Evolutionary conservation across 2,797 vertebrate genomes (phyloP).

Genomic region (Ctenopoma multispine): DNA sequence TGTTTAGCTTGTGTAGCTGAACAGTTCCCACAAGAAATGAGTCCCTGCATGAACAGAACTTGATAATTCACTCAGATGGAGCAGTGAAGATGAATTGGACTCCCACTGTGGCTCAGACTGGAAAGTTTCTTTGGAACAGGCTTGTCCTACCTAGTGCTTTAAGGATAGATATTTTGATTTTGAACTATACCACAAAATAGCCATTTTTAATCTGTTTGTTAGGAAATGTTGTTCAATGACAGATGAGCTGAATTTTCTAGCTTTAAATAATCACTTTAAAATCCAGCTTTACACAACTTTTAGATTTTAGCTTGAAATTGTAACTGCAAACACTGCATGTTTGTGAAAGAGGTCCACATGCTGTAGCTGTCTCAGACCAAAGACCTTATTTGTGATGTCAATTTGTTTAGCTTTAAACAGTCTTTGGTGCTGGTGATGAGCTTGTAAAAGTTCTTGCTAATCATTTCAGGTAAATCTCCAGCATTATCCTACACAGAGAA

Average conservation of each 20-base stretch:
- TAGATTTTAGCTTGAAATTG: slow-evolving; percentile 2
- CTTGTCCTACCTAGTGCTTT: slow-evolving; percentile 19
- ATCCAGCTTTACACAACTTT: not conserved
- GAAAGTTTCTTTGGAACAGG: slow-evolving; percentile 4
- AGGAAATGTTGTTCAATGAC: slow-evolving; percentile 23
- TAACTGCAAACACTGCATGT: slow-evolving; percentile 12
- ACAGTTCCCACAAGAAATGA: slow-evolving; percentile 18
- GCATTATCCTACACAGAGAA: slow-evolving; percentile 57
- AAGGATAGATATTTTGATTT: slow-evolving; percentile 3
- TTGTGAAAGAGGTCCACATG: slow-evolving; percentile 44
- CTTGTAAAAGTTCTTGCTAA: slow-evolving; percentile 40
- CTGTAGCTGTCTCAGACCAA: slow-evolving; percentile 14
- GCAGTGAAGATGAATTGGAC: slow-evolving; percentile 20
- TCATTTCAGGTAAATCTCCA: slow-evolving; percentile 60
- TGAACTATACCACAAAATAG: not conserved
- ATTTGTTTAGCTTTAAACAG: slow-evolving; percentile 17
- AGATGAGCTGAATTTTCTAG: too few species aligned
- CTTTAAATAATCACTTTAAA: too few species aligned
- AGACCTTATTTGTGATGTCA: not conserved
- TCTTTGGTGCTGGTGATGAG: slow-evolving; percentile 26
- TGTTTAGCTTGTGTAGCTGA: slow-evolving; percentile 17
- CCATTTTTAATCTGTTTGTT: slow-evolving; percentile 17
- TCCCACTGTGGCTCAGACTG: not conserved
- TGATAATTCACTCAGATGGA: slow-evolving; percentile 28
- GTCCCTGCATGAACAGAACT: slow-evolving; percentile 25